These are phyloP conservation scores for Chalcosyrphus nemorum DNA, from an alignment of 2,888 invertebrate genomes.

Conservation along the genomic window DNA sequence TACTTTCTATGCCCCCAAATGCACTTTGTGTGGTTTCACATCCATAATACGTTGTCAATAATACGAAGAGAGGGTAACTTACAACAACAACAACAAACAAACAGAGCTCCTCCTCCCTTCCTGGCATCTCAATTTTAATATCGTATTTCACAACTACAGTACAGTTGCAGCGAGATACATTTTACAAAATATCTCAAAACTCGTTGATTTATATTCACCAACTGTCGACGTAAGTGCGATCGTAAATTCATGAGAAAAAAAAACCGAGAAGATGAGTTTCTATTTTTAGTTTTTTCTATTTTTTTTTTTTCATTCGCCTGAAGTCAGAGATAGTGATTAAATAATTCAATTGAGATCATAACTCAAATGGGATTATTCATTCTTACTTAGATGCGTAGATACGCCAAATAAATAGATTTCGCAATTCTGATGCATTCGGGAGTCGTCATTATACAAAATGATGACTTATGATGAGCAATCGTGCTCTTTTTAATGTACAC, in stretches of 20 bases:
- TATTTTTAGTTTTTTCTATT: constrained; percentile 40
- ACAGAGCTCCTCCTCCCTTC: constrained; percentile 17
- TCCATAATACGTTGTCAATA: constrained; percentile 56
- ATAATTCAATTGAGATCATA: constrained; percentile 58
- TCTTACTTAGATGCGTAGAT: not conserved
- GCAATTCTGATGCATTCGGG: constrained; percentile 12
- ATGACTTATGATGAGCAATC: constrained; percentile 2
- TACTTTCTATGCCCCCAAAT: constrained; percentile 38
- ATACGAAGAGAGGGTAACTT: constrained; percentile 13
- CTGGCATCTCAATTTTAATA: constrained; percentile 27
- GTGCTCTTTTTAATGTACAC: not conserved
- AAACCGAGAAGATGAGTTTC: constrained; percentile 6
- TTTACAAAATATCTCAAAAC: constrained; percentile 4
- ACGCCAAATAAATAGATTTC: constrained; percentile 11
- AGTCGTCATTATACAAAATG: too few species aligned
- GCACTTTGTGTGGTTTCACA: constrained; percentile 65
- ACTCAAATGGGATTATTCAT: constrained; percentile 28
- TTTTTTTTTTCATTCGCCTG: too few species aligned
- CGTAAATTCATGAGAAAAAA: constrained; percentile 46
- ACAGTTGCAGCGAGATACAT: not conserved
- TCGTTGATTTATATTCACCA: constrained; percentile 62
- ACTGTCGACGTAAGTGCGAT: constrained; percentile 53
- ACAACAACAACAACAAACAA: constrained; percentile 9
- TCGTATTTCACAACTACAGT: constrained; percentile 18
- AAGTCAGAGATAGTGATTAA: constrained; percentile 46